Percentiles rank a stretch among this genome's conserved stretches.
phyloP scores from a whole-genome alignment of 2,888 invertebrate genomes.

The Meloe dianella region DNA sequence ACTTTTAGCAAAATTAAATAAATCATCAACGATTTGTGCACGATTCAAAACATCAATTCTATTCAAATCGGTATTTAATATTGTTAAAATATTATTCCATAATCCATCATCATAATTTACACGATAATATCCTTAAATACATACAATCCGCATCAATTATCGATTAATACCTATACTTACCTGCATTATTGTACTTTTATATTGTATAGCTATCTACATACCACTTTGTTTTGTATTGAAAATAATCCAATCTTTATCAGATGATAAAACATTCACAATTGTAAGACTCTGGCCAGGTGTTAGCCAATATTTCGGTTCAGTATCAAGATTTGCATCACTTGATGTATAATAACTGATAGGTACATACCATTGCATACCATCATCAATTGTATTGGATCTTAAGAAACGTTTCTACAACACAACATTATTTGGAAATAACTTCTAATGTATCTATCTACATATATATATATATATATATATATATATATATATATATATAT shows the following conservation, averaged over 20 bases:
- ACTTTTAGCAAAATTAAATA: constrained; percentile 72
- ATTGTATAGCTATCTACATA: too few species aligned
- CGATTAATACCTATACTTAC: too few species aligned
- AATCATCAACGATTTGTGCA: constrained; percentile 80
- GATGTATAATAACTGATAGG: constrained; percentile 64
- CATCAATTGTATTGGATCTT: constrained; percentile 2
- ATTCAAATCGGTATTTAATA: background rate
- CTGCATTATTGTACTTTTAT: background rate
- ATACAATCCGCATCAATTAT: background rate
- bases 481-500: too few species aligned
- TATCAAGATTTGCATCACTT: constrained; percentile 48
- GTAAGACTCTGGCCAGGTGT: constrained; percentile 27
- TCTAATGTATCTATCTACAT: too few species aligned
- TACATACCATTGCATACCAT: constrained; percentile 58
- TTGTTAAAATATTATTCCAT: constrained; percentile 61
- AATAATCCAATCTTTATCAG: constrained; percentile 23
- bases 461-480: too few species aligned
- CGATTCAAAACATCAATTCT: constrained; percentile 69
- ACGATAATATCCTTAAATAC: constrained; percentile 47
- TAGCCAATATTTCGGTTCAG: constrained; percentile 54
- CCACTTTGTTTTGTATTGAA: constrained; percentile 28
- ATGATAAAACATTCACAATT: constrained; percentile 11
- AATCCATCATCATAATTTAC: constrained; percentile 66
- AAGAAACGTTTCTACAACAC: constrained; percentile 25
- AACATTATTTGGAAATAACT: too few species aligned